Evolutionary conservation across 1,140 invertebrate species (phyloP).

Genomic region (Ridgeia piscesae): DNA sequence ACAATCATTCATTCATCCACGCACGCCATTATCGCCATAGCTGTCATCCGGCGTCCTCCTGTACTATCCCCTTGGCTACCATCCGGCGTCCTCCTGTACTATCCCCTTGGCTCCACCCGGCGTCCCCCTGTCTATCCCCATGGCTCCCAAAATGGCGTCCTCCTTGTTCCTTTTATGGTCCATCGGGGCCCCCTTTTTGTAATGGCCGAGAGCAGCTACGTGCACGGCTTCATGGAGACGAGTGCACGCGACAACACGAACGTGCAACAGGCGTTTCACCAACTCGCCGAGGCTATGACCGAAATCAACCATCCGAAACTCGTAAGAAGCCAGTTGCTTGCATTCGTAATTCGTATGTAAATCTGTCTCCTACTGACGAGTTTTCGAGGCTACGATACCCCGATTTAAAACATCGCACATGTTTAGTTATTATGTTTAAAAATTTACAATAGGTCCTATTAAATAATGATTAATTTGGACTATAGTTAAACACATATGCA

Average conservation of each 20-base stretch:
- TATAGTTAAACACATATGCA: no score
- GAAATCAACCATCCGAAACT: slow-evolving; percentile 50
- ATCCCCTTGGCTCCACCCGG: neutral
- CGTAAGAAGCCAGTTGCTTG: slow-evolving; percentile 30
- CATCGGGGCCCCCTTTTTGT: no score
- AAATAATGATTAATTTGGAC: no score
- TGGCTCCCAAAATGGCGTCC: no score
- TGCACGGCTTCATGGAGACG: slow-evolving; percentile 51
- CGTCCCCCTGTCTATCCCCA: no score
- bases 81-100: neutral
- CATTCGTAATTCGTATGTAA: neutral
- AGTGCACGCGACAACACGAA: slow-evolving; percentile 51
- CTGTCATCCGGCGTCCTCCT: neutral
- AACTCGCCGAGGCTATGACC: slow-evolving; percentile 48
- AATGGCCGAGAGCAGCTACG: slow-evolving; percentile 41
- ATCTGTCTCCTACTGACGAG: neutral
- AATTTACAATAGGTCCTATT: no score
- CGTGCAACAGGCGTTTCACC: slow-evolving; percentile 45
- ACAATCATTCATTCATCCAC: neutral
- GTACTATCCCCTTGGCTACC: neutral
- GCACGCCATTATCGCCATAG: neutral
- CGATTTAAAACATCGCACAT: neutral
- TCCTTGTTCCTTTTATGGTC: no score
- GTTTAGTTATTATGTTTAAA: neutral
- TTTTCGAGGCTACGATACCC: neutral